phyloP scores from a whole-genome alignment of 1,140 invertebrate species.

The Rhagoletis zephyria region DNA sequence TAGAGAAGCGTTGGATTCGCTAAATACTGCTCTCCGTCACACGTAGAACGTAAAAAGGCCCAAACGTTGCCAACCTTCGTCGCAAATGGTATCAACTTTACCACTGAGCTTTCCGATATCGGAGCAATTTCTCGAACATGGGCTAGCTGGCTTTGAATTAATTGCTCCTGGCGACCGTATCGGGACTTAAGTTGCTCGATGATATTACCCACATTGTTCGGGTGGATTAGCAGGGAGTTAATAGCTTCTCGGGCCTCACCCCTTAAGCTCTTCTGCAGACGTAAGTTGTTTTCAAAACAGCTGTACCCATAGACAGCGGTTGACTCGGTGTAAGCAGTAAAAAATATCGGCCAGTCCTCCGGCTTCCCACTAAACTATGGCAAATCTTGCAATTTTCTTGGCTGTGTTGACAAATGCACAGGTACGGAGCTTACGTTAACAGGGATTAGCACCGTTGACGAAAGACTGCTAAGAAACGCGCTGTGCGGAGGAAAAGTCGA shows the following conservation, averaged over 20 bases:
- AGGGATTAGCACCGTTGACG: not conserved
- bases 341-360: conserved; percentile 55
- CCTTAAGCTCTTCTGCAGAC: conserved; percentile 30
- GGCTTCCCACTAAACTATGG: no score
- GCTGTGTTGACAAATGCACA: not conserved
- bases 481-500: no score
- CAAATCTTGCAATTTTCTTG: no score
- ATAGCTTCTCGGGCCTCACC: conserved; percentile 49
- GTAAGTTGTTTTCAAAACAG: conserved; percentile 38
- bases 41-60: no score
- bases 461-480: not conserved
- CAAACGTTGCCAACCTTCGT: no score
- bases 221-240: conserved; percentile 49
- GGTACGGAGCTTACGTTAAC: no score
- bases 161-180: conserved; percentile 5
- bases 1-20: no score
- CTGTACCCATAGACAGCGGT: conserved; percentile 30
- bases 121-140: conserved; percentile 24
- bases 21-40: no score
- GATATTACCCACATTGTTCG: conserved; percentile 33
- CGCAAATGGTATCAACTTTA: conserved; percentile 10
- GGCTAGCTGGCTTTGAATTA: not conserved
- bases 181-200: conserved; percentile 30
- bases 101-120: conserved; percentile 10
- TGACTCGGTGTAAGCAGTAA: conserved; percentile 27